Conservation (phyloP, 2,888 invertebrate species). For the Synergus laeviventris region DNA sequence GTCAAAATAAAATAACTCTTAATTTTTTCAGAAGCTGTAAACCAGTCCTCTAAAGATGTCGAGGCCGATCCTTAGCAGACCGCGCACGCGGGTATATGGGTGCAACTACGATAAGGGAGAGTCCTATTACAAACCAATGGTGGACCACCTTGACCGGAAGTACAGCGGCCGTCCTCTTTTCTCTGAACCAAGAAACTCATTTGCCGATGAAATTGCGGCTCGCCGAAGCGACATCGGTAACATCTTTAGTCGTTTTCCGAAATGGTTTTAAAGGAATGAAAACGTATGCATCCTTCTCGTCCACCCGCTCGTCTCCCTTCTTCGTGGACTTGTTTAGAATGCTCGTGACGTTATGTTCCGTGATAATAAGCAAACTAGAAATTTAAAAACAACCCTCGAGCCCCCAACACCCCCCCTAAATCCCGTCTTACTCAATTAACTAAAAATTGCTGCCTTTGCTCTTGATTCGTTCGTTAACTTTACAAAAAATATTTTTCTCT, state of each 20-base stretch:
- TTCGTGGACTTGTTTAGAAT: constrained; percentile 42
- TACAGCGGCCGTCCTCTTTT: constrained; percentile 78
- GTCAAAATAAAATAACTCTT: constrained; percentile 44
- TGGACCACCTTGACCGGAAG: constrained; percentile 87
- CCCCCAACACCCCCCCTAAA: not conserved
- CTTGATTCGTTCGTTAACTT: not conserved
- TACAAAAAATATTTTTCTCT: not conserved
- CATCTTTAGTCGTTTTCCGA: constrained; percentile 75
- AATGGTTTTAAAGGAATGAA: constrained; percentile 74
- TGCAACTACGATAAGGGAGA: constrained; percentile 91
- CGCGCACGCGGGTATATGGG: constrained; percentile 89
- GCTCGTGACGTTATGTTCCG: constrained; percentile 24
- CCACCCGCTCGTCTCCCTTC: constrained; percentile 43
- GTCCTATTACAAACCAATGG: constrained; percentile 87
- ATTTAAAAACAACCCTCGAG: constrained; percentile 10
- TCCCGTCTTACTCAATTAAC: constrained; percentile 30
- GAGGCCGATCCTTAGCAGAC: constrained; percentile 78
- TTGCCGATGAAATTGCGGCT: constrained; percentile 78
- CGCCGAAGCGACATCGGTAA: constrained; percentile 77
- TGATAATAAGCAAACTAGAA: constrained; percentile 39
- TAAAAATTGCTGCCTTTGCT: constrained; percentile 35
- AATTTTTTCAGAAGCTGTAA: constrained; percentile 52
- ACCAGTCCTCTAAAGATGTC: constrained; percentile 67
- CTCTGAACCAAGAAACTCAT: constrained; percentile 74
- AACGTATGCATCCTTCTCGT: constrained; percentile 47